A percentile compares a stretch with the other conserved stretches of the same genome.
phyloP scores from a whole-genome alignment of 2,113 vertebrate genomes.

The Muscicapa adusta region DNA sequence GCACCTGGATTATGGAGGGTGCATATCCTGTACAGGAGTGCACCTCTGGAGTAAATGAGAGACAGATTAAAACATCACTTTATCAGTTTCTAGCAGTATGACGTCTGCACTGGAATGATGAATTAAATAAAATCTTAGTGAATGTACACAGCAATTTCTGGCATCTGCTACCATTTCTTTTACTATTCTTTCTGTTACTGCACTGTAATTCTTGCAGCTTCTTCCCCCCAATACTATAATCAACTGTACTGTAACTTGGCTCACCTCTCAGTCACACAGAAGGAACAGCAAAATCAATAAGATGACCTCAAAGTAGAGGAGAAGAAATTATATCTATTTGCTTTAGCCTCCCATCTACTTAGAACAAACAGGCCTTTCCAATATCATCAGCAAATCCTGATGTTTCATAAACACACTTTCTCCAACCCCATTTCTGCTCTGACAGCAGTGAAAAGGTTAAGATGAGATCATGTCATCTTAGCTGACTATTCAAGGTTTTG shows the following conservation, averaged over 20 bases:
- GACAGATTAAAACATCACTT: not conserved
- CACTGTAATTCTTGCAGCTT: not conserved
- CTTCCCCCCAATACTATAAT: not conserved
- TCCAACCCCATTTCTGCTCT: not conserved
- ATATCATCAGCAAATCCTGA: not conserved
- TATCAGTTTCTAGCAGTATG: not conserved
- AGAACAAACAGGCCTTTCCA: not conserved
- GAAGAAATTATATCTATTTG: conserved; percentile 14
- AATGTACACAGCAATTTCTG: not conserved
- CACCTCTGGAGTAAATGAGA: not conserved
- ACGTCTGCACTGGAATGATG: not conserved
- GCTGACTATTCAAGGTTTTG: conserved; percentile 3
- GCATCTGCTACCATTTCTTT: not conserved
- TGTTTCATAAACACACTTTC: conserved; percentile 2
- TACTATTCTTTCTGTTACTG: not conserved
- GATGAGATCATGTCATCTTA: not conserved
- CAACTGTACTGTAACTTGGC: not conserved
- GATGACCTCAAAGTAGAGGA: not conserved
- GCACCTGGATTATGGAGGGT: accelerated
- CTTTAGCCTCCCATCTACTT: not conserved
- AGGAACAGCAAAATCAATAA: conserved; percentile 38
- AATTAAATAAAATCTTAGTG: not conserved
- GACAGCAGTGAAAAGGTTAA: conserved; percentile 43
- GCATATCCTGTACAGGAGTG: not conserved
- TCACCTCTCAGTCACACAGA: not conserved